phyloP scores from a whole-genome alignment of 2,113 vertebrate species.

The Ochotona princeps region DNA sequence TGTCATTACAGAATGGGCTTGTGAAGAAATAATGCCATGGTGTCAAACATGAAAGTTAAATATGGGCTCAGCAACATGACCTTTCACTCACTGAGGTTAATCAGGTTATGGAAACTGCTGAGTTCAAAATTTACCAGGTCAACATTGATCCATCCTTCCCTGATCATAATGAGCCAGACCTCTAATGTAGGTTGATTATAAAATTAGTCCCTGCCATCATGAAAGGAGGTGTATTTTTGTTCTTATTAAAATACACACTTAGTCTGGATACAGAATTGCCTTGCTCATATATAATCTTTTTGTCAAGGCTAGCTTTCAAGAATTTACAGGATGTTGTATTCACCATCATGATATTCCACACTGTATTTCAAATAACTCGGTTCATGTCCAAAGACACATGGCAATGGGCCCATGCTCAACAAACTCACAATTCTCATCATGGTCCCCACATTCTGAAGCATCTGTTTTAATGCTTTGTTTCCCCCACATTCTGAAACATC shows the following conservation, averaged over 20 bases:
- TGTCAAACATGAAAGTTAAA: neutral
- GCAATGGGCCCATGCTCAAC: neutral
- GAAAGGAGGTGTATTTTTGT: neutral
- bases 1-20: neutral
- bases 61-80: neutral
- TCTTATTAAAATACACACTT: neutral
- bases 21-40: neutral
- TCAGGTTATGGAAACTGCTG: neutral
- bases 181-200: neutral
- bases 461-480: neutral
- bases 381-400: neutral
- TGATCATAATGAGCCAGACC: neutral
- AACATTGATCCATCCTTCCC: neutral
- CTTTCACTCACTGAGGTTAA: neutral
- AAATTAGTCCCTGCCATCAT: neutral
- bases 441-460: neutral
- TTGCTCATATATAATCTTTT: neutral
- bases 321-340: neutral
- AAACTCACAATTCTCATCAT: neutral
- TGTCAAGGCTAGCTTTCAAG: neutral
- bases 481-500: neutral
- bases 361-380: neutral
- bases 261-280: neutral
- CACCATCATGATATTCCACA: neutral
- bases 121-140: neutral